phyloP scores from a whole-genome alignment of 2,888 invertebrate species.

The Dolomedes plantarius region DNA sequence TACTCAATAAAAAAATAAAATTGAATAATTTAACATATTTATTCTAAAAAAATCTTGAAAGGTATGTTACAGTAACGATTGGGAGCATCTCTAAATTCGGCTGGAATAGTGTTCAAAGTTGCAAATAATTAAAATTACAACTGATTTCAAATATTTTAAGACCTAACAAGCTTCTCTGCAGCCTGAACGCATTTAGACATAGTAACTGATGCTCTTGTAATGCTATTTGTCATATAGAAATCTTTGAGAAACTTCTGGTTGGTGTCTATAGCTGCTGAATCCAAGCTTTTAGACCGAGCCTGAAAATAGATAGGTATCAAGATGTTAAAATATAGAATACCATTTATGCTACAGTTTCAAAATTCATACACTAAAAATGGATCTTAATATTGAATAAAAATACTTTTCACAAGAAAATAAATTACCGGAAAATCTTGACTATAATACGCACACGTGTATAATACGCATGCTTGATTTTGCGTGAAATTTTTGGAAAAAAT shows the following conservation, averaged over 20 bases:
- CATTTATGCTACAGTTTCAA: too few species aligned
- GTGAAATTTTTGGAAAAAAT: too few species aligned
- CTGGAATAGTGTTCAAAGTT: not conserved
- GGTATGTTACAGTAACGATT: constrained; percentile 1
- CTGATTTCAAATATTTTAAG: constrained; percentile 12
- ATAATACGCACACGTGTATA: too few species aligned
- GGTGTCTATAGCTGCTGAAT: constrained; percentile 80
- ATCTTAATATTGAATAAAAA: too few species aligned
- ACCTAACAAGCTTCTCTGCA: constrained; percentile 82
- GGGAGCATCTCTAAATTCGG: not conserved
- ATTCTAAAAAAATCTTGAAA: constrained; percentile 18
- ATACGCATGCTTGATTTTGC: too few species aligned
- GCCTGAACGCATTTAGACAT: constrained; percentile 99
- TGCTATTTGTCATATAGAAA: constrained; percentile 93
- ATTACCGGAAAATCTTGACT: too few species aligned
- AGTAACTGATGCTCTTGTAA: constrained; percentile 96
- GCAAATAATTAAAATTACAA: not conserved
- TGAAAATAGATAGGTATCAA: too few species aligned
- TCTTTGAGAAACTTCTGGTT: constrained; percentile 83
- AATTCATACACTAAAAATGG: too few species aligned
- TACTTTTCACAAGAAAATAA: too few species aligned
- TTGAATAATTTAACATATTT: constrained; percentile 25
- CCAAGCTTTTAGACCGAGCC: constrained; percentile 29
- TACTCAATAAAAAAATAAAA: not conserved
- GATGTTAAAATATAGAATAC: too few species aligned